Conservation (phyloP, 2,113 vertebrate species). For the Cynocephalus volans region DNA sequence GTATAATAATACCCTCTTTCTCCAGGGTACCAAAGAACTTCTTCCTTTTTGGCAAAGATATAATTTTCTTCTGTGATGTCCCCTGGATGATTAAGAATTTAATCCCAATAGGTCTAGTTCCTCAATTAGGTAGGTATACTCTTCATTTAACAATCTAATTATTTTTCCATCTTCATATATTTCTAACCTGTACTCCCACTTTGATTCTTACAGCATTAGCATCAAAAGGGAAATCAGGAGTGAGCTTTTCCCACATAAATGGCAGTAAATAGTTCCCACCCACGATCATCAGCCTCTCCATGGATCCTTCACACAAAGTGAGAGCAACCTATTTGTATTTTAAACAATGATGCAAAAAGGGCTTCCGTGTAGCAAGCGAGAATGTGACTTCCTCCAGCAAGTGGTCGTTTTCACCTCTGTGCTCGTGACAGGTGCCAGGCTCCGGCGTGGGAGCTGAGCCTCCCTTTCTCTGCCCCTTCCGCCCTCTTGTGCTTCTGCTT, state of each 20-base stretch:
- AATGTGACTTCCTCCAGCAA: neutral
- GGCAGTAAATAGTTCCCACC: conserved; percentile 3
- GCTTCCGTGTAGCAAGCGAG: fast-evolving
- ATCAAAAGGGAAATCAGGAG: conserved; percentile 50
- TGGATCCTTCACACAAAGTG: neutral
- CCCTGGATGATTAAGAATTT: conserved; percentile 12
- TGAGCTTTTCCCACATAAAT: neutral
- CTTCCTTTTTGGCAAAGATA: conserved; percentile 1
- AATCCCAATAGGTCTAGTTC: conserved; percentile 43
- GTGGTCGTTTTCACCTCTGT: neutral
- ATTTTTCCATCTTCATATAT: neutral
- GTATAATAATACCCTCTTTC: neutral
- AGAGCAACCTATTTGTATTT: neutral
- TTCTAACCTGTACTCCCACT: conserved; percentile 39
- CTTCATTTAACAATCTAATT: conserved; percentile 55
- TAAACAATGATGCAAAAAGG: neutral
- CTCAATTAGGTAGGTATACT: conserved; percentile 3
- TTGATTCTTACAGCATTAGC: conserved; percentile 24
- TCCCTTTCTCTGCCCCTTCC: neutral
- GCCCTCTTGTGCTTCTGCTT: neutral
- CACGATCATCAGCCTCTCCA: neutral
- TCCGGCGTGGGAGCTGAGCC: neutral
- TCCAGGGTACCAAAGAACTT: neutral
- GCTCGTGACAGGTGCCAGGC: neutral
- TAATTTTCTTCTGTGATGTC: neutral